A percentile compares a stretch with the other conserved stretches of the same genome.
These are phyloP conservation scores for Adineta ricciae DNA, from an alignment of 2,888 invertebrate species.

Conservation along the genomic window DNA sequence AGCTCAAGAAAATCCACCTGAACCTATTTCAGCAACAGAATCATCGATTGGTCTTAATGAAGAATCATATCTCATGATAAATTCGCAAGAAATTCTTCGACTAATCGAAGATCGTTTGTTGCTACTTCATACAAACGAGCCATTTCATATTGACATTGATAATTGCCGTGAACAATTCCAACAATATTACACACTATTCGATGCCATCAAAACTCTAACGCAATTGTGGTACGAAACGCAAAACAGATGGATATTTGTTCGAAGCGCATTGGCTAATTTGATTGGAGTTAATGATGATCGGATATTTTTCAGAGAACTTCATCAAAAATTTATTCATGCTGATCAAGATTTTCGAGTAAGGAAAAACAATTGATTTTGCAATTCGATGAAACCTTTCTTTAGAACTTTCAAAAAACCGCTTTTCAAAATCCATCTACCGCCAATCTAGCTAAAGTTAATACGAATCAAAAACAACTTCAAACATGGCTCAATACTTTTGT, in stretches of 20 bases:
- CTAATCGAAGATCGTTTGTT: conserved; percentile 15
- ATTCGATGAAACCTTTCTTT: not conserved
- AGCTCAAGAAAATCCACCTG: not conserved
- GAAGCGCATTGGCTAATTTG: not conserved
- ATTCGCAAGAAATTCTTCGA: conserved; percentile 1
- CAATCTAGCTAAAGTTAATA: not conserved
- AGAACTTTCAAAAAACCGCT: not conserved
- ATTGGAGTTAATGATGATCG: not conserved
- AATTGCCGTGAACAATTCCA: not conserved
- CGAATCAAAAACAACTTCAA: not conserved
- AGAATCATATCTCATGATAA: not conserved
- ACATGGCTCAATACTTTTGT: not conserved
- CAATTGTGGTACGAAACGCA: not conserved
- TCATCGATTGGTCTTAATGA: not conserved
- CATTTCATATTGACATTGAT: not conserved
- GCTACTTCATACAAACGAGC: not conserved
- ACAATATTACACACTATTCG: not conserved
- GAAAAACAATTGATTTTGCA: not conserved
- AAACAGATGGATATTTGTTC: conserved; percentile 5
- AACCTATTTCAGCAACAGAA: not conserved
- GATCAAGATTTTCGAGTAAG: not conserved
- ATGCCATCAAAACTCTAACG: not conserved
- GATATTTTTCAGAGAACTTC: not conserved
- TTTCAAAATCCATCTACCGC: conserved; percentile 17
- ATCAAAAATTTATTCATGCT: not conserved